phyloP scores from a whole-genome alignment of 2,888 invertebrate species.

The Cyclophora albipunctata region DNA sequence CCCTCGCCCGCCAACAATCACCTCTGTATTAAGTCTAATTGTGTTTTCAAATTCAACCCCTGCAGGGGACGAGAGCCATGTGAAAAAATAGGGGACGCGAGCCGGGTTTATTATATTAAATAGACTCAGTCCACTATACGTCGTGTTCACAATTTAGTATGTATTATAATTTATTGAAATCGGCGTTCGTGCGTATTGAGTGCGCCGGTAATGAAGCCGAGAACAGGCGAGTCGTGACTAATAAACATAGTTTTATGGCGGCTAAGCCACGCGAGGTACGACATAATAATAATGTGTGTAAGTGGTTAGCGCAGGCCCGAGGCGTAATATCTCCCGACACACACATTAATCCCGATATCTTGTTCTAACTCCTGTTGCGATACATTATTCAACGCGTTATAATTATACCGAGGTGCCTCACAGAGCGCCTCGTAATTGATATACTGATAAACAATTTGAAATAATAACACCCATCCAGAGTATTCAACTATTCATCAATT shows the following conservation, averaged over 20 bases:
- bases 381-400: constrained; percentile 20
- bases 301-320: constrained; percentile 25
- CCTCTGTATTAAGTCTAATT: constrained; percentile 76
- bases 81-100: constrained; percentile 64
- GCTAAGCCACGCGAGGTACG: constrained; percentile 44
- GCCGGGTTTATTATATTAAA: constrained; percentile 69
- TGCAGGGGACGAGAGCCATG: constrained; percentile 56
- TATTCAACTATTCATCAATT: too few species aligned
- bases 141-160: constrained; percentile 35
- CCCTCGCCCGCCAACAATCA: constrained; percentile 72
- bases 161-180: constrained; percentile 28
- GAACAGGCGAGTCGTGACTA: constrained; percentile 48
- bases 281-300: constrained; percentile 36
- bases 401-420: constrained; percentile 12
- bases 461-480: constrained; percentile 4
- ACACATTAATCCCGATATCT: constrained; percentile 34
- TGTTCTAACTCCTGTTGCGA: constrained; percentile 22
- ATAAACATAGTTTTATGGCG: constrained; percentile 50
- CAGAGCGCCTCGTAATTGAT: too few species aligned
- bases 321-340: constrained; percentile 32
- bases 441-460: constrained; percentile 3
- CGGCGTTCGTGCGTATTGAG: constrained; percentile 40
- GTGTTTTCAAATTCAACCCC: constrained; percentile 74
- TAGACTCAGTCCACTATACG: constrained; percentile 35
- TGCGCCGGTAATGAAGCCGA: constrained; percentile 42